Percentiles rank a stretch among this genome's conserved stretches.
Evolutionary conservation across 92 coral and sea anemone species (phyloP).

Genomic region (Umimayanthus chanpuru): DNA sequence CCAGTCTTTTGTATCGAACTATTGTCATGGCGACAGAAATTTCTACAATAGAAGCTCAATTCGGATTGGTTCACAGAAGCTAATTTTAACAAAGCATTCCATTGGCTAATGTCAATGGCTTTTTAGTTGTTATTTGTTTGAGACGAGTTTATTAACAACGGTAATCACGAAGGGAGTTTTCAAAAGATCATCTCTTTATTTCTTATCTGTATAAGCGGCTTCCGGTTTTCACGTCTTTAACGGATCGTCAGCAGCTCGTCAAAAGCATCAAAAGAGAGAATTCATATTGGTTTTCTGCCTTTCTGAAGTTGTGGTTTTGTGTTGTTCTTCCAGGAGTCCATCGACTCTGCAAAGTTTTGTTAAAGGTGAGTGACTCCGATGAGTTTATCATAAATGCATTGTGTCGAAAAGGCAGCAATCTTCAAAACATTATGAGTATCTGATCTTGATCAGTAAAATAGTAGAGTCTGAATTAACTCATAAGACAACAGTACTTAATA

Average conservation of each 20-base stretch:
- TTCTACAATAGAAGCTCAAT: constrained; percentile 21
- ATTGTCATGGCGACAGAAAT: constrained; percentile 33
- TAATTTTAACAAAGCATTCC: constrained; percentile 25
- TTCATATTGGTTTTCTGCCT: background rate
- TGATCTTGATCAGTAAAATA: background rate
- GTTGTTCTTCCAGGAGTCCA: background rate
- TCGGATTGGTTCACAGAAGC: constrained; percentile 2
- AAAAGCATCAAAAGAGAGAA: background rate
- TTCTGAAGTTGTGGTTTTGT: background rate
- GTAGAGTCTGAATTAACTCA: background rate
- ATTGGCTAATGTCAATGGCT: constrained; percentile 45
- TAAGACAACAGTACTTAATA: too few relatives aligned
- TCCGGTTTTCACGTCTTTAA: constrained; percentile 1
- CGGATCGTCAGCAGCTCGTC: background rate
- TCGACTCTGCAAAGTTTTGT: too few relatives aligned
- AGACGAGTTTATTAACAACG: constrained; percentile 51
- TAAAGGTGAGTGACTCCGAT: background rate
- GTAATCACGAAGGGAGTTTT: background rate
- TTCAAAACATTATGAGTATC: background rate
- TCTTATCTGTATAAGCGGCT: background rate
- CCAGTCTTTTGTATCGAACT: background rate
- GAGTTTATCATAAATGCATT: too few relatives aligned
- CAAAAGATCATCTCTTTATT: background rate
- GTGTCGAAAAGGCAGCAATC: background rate
- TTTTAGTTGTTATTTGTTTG: constrained; percentile 41